phyloP scores from a whole-genome alignment of 2,888 invertebrate species.

The Plebejus argus region DNA sequence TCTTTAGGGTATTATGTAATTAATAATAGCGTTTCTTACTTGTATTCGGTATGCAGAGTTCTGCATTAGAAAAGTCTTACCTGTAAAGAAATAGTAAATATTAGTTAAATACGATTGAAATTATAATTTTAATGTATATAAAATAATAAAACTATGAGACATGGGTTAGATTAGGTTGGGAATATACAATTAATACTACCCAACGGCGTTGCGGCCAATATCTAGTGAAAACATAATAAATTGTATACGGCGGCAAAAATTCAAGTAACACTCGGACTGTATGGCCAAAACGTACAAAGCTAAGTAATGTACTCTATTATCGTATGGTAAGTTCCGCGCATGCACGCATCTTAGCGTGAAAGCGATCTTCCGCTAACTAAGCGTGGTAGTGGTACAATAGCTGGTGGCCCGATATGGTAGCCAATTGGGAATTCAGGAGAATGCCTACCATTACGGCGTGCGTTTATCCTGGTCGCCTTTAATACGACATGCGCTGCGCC shows the following conservation, averaged over 20 bases:
- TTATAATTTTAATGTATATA: too few species aligned
- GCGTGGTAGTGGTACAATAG: conserved; percentile 51
- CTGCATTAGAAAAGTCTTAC: background rate
- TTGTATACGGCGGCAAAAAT: background rate
- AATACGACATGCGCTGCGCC: conserved; percentile 54
- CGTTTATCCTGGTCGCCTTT: conserved; percentile 42
- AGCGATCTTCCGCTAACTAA: conserved; percentile 38
- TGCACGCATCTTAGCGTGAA: conserved; percentile 36
- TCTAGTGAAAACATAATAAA: background rate
- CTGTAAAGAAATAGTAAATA: conserved; percentile 11
- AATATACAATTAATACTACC: too few species aligned
- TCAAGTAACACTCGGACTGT: background rate
- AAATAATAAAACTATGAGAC: too few species aligned
- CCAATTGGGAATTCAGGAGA: conserved; percentile 68
- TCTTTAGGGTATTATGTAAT: background rate
- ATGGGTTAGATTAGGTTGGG: too few species aligned
- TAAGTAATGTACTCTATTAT: conserved; percentile 22
- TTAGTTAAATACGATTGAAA: background rate
- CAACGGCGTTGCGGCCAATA: too few species aligned
- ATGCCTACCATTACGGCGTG: conserved; percentile 45
- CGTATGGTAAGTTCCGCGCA: conserved; percentile 26
- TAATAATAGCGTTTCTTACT: background rate
- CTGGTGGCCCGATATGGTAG: conserved; percentile 60
- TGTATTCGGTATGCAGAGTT: background rate
- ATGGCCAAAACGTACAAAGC: conserved; percentile 14